Conservation (phyloP, 2,797 vertebrate genomes). For the Halcyon badia region DNA sequence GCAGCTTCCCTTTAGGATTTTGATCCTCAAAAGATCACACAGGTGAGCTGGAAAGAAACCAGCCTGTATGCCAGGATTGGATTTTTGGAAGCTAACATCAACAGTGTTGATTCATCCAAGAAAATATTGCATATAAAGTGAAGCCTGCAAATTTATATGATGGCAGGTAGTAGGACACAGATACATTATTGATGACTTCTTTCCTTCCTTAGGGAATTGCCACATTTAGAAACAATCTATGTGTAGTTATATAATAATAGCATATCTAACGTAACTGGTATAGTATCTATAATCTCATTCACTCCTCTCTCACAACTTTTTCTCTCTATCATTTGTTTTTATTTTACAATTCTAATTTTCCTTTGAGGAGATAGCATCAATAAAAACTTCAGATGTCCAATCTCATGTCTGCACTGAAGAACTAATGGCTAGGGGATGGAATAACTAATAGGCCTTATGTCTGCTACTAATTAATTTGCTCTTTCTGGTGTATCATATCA, state of each 20-base stretch:
- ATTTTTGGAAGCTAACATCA: background rate
- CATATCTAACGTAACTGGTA: background rate
- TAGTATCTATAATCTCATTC: background rate
- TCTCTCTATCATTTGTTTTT: background rate
- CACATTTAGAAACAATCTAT: background rate
- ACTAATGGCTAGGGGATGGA: background rate
- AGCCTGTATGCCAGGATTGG: accelerated
- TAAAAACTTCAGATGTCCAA: background rate
- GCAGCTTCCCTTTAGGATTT: background rate
- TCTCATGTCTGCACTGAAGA: background rate
- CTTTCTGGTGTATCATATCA: background rate
- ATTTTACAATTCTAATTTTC: background rate
- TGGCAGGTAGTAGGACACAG: background rate
- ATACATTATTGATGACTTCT: background rate
- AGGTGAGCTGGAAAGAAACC: background rate
- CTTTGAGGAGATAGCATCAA: background rate
- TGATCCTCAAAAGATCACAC: background rate
- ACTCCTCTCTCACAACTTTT: background rate
- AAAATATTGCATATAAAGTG: background rate
- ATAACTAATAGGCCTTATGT: background rate
- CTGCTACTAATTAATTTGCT: background rate
- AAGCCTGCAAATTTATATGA: background rate
- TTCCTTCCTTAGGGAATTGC: background rate
- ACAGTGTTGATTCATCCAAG: background rate
- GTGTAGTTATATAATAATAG: background rate